Conservation (phyloP, 2,797 vertebrate genomes). For the Hippoglossus hippoglossus region DNA sequence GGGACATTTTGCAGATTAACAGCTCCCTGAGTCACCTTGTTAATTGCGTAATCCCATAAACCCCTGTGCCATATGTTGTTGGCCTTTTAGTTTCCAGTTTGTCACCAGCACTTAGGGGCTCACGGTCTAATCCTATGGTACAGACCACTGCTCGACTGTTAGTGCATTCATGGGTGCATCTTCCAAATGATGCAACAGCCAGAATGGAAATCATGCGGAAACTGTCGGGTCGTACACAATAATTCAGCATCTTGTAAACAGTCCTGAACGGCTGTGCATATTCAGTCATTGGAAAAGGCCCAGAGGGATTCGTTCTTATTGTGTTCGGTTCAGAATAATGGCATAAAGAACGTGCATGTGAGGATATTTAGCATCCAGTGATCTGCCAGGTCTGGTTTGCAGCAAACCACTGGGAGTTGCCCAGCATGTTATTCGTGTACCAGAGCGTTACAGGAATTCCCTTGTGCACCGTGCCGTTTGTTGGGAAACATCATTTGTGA, state of each 20-base stretch:
- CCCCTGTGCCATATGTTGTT: slow-evolving; percentile 88
- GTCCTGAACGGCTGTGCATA: not conserved
- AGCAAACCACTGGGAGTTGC: slow-evolving; percentile 25
- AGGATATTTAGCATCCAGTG: slow-evolving; percentile 23
- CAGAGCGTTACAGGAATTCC: slow-evolving; percentile 1
- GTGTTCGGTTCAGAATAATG: too few relatives aligned
- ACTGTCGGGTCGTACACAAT: not conserved
- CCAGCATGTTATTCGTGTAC: slow-evolving; percentile 18
- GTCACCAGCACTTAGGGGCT: slow-evolving; percentile 60
- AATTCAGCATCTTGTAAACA: slow-evolving; percentile 5
- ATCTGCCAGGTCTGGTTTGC: slow-evolving; percentile 35
- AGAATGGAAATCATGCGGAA: slow-evolving; percentile 36
- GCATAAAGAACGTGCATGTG: not conserved
- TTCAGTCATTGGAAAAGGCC: not conserved
- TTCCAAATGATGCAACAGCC: slow-evolving; percentile 8
- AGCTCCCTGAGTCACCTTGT: slow-evolving; percentile 80
- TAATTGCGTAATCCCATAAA: slow-evolving; percentile 90
- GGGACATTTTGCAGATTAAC: slow-evolving; percentile 77
- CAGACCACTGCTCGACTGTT: slow-evolving; percentile 43
- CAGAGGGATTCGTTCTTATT: not conserved
- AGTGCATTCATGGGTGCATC: slow-evolving; percentile 44
- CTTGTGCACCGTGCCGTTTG: slow-evolving; percentile 1
- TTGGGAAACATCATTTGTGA: slow-evolving; percentile 1
- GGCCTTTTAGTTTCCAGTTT: slow-evolving; percentile 76
- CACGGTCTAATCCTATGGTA: slow-evolving; percentile 32